Base-by-base conservation (phyloP, 2,888 invertebrate genomes). In the Lysandra coridon region DNA sequence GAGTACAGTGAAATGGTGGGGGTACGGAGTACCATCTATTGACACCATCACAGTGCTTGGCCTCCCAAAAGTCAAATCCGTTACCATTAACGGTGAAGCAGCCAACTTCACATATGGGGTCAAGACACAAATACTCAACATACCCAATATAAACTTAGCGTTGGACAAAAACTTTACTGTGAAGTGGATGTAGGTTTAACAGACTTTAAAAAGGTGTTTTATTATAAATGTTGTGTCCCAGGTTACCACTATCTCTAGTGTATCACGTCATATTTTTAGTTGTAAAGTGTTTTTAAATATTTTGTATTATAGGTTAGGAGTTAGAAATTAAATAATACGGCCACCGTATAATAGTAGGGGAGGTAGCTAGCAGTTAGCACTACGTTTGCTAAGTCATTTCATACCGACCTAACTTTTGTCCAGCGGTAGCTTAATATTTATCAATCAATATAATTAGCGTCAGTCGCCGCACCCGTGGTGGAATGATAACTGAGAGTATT, bases 1-100 rank as follows among this genome's bases (percentile, higher is more conserved):
- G 1, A 92, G 90, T 83, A 82, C 80, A 1, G 87, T 93, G 0
- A 83, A 86, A 14, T 94, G 94, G 94, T 95, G 95, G 95, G 95
- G 94, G 0, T 90, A 86, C 80, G 95, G 95, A 0, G 93, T 94
- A 1, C 95, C 95, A 0, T 84, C 90, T 0, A 78, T 95, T 14
- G 87, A 90, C 83, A 86, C 86, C 40, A 83, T 94, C 78, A 87
- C 86, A 0, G 81, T 94, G 1, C 84, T 89, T 69, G 86, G 84
- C 40, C 92, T 90, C 75, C 84, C 86, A 0, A 57, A 79, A 1
- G 81, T 87, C 1, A 84, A 91, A 77, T 86, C 86, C 0, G 88
- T 93, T 79, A 84, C 85, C 0, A 80, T 93, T 40, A 90, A 93
- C 84, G 86, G 86, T 5, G 84, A 84, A 1, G 83, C 84, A 0